Evolutionary conservation across 1,140 invertebrate species (phyloP).

Genomic region (roundworm (Caenorhabditis elegans)): WBcel235 BX284606.5:9436001-9436500

Average conservation of each 20-base stretch:
- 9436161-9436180: conserved; percentile 14
- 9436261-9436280: conserved; percentile 44
- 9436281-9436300: conserved; percentile 76
- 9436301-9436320: conserved; percentile 83
- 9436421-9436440: conserved; percentile 79
- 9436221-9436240: background rate
- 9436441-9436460: conserved; percentile 87
- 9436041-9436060: background rate
- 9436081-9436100: background rate
- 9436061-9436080: background rate
- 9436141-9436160: background rate
- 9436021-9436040: too few species aligned
- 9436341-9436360: conserved; percentile 88
- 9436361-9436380: conserved; percentile 87
- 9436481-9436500: conserved; percentile 87
- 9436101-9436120: background rate
- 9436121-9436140: background rate
- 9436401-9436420: conserved; percentile 83
- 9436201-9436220: background rate
- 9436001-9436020: too few species aligned
- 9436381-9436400: conserved; percentile 81
- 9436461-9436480: conserved; percentile 87
- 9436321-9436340: conserved; percentile 83
- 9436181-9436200: conserved; percentile 21
- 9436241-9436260: too few species aligned